Base-by-base conservation (phyloP, 2,797 vertebrate species). In the Hyperoplus immaculatus region DNA sequence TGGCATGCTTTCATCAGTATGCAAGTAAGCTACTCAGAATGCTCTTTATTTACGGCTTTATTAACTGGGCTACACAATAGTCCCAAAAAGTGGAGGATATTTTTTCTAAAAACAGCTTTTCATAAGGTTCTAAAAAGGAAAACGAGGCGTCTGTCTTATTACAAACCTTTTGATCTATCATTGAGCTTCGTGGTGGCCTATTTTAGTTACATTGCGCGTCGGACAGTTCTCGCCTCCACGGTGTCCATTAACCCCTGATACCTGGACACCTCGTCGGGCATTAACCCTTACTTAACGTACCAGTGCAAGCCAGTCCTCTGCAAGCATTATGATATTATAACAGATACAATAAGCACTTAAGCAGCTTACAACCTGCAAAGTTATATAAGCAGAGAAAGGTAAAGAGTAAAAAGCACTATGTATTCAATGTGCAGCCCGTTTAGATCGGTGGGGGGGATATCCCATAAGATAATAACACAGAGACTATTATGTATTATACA, bases 351-450 rank as follows among this genome's bases (percentile, higher is more conserved):
- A 18, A 59, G 78, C 64, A 56, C 21, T 14, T 70, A 86, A 85
- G 83, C 87, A 56, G 79, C 87, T 86, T 75, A 78, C 16, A 61
- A 60, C 54, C 83, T 66, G 59, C 43, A 69, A 69, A 86, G 80
- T 88, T 83, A 89, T 56, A 88, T 82, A 91, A 88, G 81, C 70
- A 63, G 51, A 69, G 39, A 36, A 47, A 82, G 76, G 77, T 79
- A 69, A 75, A 13, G 43, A 75, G 64, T 59, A 59, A 77, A 51
- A 50, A 15, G 62, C 42, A 42, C 53, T 13, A 43, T 51, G n/a
- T 59, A 69, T 3, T 50, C 46, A 75, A 16, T 42, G 21, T 65
- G 64, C 75, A 68, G 62, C 7, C 10, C 9, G n/a, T 3, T 58
- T 8, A 64, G 12, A 8, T 5, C 8, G 8, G 49, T 15, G 16